phyloP scores from a whole-genome alignment of 2,113 vertebrate species.

The Saguinus midas region DNA sequence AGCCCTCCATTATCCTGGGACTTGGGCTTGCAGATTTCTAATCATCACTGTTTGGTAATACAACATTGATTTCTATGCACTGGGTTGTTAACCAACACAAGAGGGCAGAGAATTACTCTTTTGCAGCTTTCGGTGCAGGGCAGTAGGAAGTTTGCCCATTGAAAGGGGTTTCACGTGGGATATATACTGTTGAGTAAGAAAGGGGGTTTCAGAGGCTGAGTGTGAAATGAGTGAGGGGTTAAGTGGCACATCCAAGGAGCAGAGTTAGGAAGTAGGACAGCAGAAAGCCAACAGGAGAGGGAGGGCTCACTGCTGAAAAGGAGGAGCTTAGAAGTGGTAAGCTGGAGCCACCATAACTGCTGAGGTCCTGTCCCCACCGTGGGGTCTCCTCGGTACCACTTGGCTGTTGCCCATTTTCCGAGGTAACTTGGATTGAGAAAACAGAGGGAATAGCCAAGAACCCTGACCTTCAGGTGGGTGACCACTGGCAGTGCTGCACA shows the following conservation, averaged over 20 bases:
- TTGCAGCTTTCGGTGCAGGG: accelerated
- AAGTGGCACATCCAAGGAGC: neutral
- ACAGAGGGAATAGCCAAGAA: neutral
- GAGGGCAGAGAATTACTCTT: neutral
- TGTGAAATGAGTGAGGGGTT: neutral
- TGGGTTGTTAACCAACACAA: neutral
- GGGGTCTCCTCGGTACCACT: neutral
- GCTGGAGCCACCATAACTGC: neutral
- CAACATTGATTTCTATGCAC: neutral
- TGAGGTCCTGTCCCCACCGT: neutral
- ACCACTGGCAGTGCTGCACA: neutral
- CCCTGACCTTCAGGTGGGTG: no score
- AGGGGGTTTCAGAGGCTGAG: neutral
- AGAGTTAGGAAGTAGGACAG: neutral
- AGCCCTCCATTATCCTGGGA: neutral
- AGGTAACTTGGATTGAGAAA: neutral
- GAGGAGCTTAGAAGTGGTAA: neutral
- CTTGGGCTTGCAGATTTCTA: neutral
- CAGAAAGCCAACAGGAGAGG: accelerated
- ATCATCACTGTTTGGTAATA: neutral
- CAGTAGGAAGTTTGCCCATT: accelerated
- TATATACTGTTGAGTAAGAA: neutral
- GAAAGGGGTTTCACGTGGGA: neutral
- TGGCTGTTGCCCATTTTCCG: neutral
- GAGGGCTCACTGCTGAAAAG: neutral